These are phyloP conservation scores for Diceros bicornis DNA, from an alignment of 2,797 vertebrate genomes.

Conservation along the genomic window DNA sequence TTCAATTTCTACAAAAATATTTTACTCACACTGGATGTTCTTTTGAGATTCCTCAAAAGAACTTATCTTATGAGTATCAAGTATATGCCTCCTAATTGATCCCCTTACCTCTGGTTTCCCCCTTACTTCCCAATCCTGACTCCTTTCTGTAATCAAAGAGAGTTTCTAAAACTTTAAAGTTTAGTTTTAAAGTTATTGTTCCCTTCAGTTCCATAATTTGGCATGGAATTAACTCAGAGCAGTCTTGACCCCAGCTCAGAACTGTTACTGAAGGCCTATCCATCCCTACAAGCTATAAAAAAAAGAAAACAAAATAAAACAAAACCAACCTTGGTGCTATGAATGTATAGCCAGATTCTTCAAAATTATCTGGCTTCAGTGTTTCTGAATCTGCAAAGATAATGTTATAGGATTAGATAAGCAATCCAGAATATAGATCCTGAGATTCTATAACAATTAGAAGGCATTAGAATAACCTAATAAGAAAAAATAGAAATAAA, in stretches of 20 bases:
- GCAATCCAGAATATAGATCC: background rate
- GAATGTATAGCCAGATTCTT: constrained; percentile 95
- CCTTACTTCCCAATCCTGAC: too few species aligned
- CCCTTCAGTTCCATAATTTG: background rate
- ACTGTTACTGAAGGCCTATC: background rate
- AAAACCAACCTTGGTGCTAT: constrained; percentile 96
- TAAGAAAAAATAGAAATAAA: constrained; percentile 4
- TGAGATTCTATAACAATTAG: background rate
- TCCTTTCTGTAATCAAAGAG: too few species aligned
- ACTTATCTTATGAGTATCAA: too few species aligned
- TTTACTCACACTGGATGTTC: background rate
- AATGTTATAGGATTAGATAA: constrained; percentile 77
- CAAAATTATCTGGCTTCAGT: constrained; percentile 94
- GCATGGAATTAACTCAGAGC: background rate
- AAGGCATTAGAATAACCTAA: background rate
- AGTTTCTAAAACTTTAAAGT: too few species aligned
- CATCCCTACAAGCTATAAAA: background rate
- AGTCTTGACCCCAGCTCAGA: background rate
- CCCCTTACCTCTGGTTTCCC: too few species aligned
- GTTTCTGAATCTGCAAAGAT: constrained; percentile 93
- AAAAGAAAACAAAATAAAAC: background rate
- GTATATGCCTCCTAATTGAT: too few species aligned
- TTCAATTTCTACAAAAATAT: background rate
- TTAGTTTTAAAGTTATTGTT: background rate
- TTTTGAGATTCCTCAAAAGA: background rate